Evolutionary conservation across 1,140 invertebrate species (phyloP), one percentile per base, ranked within the genome.

Genomic region (Trichonephila clavata): DNA sequence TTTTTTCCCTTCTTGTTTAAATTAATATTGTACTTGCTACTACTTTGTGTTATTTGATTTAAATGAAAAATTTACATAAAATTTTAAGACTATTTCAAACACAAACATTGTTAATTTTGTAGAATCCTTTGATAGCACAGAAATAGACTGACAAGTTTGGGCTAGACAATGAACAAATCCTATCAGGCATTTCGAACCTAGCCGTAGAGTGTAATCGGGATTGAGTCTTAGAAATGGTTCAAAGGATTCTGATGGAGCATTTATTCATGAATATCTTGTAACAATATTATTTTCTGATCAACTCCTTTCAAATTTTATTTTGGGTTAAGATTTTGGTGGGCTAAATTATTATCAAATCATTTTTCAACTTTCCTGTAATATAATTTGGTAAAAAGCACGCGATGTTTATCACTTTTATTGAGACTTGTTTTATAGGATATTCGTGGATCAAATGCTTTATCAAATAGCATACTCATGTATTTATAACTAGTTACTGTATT

Each of bases 121-220:
- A 92, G 83, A 86, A 92, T 92, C 90, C 90, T 92, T 92, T 92
- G 90, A 86, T 92, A 86, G 89, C 39, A 59, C 77, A 91, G 77
- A 39, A 14, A 32, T 60, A 61, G 43, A 32, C 6, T 50, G 80
- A 86, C 39, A 86, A 60, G 71, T 77, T 32, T 61, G 43, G 88
- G 43, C 57, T 92, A 83, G 60, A 43, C 2, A 39, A 27, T 43
- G 59, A 50, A 50, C 50, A 61, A 65, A 80, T 50, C 71, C 27
- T 14, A 57, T 2, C 20, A 59, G 88, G 21, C 16, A 21, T 21
- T 86, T 21, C 10, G 27, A 83, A 83, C 27, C 59, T 63, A 63
- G 59, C 60, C 57, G 13, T 77, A 77, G 68, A 13, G 7, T 18
- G 16, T 39, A 77, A 77, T 18, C 18, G 71, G 71, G 27, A 77